A percentile compares a stretch with the other conserved stretches of the same genome.
phyloP scores from a whole-genome alignment of 1,140 invertebrate genomes.

The Nixonia krombeini region DNA sequence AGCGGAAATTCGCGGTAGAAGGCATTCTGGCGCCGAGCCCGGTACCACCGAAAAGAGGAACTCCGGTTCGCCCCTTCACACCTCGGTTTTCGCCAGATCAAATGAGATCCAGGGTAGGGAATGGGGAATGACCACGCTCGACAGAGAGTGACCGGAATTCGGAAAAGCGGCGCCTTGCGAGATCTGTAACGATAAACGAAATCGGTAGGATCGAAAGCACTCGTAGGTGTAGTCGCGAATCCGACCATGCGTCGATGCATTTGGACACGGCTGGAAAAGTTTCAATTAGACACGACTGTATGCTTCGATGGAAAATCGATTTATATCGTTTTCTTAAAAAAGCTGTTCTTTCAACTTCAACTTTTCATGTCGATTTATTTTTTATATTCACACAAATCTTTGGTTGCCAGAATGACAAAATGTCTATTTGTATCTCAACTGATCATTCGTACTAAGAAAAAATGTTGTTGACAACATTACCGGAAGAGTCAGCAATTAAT shows the following conservation, averaged over 20 bases:
- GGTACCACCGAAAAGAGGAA: constrained; percentile 15
- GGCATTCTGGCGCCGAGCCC: constrained; percentile 45
- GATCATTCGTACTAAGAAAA: no score
- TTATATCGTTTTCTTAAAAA: no score
- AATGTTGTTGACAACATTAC: no score
- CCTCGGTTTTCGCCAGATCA: constrained; percentile 34
- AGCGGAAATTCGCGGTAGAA: constrained; percentile 53
- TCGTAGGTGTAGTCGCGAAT: neutral
- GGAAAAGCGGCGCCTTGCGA: constrained; percentile 10
- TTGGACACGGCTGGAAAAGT: no score
- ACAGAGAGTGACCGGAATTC: constrained; percentile 31
- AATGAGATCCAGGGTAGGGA: constrained; percentile 40
- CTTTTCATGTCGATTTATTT: no score
- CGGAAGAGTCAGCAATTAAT: no score
- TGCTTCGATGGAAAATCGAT: no score
- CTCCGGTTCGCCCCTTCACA: constrained; percentile 22
- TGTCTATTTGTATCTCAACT: no score
- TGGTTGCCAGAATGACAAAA: no score
- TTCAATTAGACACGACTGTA: no score
- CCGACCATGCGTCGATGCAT: neutral
- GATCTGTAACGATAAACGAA: neutral
- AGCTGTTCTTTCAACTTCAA: no score
- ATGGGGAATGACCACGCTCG: constrained; percentile 23
- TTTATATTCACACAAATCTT: no score
- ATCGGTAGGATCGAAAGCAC: constrained; percentile 2